phyloP scores from a whole-genome alignment of 2,113 vertebrate species.

The Oncorhynchus keta region DNA sequence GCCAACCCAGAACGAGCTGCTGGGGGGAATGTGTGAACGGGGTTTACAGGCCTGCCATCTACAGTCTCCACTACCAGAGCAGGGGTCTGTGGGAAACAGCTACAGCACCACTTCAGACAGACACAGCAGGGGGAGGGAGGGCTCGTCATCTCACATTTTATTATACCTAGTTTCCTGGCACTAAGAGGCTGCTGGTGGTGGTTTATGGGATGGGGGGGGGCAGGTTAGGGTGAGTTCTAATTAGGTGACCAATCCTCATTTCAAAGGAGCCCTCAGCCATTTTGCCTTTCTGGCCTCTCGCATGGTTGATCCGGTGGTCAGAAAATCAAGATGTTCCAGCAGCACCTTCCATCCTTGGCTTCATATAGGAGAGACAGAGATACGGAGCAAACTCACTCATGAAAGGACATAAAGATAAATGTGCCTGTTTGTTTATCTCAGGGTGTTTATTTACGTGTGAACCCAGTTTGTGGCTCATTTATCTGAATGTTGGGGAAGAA shows the following conservation, averaged over 20 bases:
- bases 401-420: no score
- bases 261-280: conserved; percentile 5
- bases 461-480: no score
- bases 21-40: not conserved
- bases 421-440: no score
- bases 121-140: conserved; percentile 41
- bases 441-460: no score
- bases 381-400: no score
- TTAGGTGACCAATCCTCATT: conserved; percentile 29
- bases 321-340: no score
- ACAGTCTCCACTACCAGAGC: conserved; percentile 4
- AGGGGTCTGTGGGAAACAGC: conserved; percentile 40
- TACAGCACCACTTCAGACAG: conserved; percentile 57
- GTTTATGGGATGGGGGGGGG: conserved; percentile 3
- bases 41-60: not conserved
- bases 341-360: no score
- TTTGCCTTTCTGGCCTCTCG: no score
- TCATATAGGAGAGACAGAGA: no score
- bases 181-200: conserved; percentile 15
- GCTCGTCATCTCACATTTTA: conserved; percentile 65
- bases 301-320: no score
- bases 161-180: conserved; percentile 38
- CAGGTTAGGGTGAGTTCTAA: conserved; percentile 19
- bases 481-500: not conserved
- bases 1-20: no score